Conservation (phyloP, 1,140 invertebrate species). For the Drosophila ficusphila region DNA sequence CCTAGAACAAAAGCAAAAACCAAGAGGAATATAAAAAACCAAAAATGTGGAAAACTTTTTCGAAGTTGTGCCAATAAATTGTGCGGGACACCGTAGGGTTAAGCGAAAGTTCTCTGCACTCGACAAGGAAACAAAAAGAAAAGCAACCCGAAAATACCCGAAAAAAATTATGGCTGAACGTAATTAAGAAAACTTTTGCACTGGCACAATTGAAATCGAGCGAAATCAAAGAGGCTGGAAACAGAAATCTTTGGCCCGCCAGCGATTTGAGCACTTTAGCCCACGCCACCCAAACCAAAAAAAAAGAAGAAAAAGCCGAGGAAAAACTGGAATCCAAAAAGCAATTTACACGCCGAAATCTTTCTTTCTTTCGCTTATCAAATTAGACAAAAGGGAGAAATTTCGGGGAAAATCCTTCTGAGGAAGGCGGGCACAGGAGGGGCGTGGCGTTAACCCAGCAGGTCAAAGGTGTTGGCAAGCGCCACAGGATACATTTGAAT, state of each 20-base stretch:
- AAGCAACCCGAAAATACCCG: not conserved
- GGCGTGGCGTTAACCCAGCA: not conserved
- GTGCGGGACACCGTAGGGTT: slow-evolving; percentile 44
- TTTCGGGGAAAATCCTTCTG: slow-evolving; percentile 39
- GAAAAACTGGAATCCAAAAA: slow-evolving; percentile 8
- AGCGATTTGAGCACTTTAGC: slow-evolving; percentile 56
- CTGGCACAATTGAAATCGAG: slow-evolving; percentile 58
- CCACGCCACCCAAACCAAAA: slow-evolving; percentile 42
- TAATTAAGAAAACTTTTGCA: slow-evolving; percentile 73
- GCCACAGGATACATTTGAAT: slow-evolving; percentile 57
- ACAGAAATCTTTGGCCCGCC: slow-evolving; percentile 27
- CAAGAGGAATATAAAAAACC: slow-evolving; percentile 14
- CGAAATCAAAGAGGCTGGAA: slow-evolving; percentile 31
- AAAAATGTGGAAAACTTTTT: slow-evolving; percentile 54
- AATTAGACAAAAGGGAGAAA: slow-evolving; percentile 74
- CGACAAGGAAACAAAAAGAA: slow-evolving; percentile 38
- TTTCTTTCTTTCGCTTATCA: slow-evolving; percentile 53
- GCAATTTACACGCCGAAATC: slow-evolving; percentile 62
- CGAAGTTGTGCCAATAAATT: slow-evolving; percentile 75
- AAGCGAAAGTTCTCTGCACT: slow-evolving; percentile 63
- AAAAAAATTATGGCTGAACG: slow-evolving; percentile 50
- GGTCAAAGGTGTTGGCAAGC: slow-evolving; percentile 71
- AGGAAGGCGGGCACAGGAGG: not conserved
- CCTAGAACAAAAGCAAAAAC: slow-evolving; percentile 45
- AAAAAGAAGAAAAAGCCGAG: not conserved